These are phyloP conservation scores for Trinectes maculatus DNA, from an alignment of 2,113 vertebrate genomes.

Conservation along the genomic window DNA sequence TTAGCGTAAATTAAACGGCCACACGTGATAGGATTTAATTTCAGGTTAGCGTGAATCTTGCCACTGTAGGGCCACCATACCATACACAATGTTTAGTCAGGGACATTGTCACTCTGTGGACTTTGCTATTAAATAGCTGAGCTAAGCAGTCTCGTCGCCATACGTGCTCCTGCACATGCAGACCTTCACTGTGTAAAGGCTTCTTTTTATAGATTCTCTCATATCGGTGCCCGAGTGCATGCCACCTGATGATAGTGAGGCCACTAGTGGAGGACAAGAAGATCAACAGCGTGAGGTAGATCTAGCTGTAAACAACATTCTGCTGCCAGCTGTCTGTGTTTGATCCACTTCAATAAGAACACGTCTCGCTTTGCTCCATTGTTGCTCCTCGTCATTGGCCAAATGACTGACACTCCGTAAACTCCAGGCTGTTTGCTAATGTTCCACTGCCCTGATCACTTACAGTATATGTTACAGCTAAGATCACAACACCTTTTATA, in stretches of 20 bases:
- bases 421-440: constrained; percentile 14
- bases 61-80: neutral
- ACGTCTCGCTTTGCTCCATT: neutral
- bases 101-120: neutral
- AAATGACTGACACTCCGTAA: neutral
- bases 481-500: neutral
- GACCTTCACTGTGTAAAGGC: neutral
- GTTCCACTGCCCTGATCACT: constrained; percentile 1
- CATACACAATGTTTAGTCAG: neutral
- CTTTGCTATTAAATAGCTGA: neutral
- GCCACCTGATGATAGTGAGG: constrained; percentile 20
- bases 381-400: neutral
- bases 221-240: neutral
- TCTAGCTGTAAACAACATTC: constrained; percentile 49
- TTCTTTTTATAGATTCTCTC: constrained; percentile 20
- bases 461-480: neutral
- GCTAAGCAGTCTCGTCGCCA: neutral
- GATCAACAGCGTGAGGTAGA: constrained; percentile 38
- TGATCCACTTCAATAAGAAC: constrained; percentile 8
- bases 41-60: constrained; percentile 15
- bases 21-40: constrained; percentile 47
- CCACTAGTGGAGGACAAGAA: constrained; percentile 14
- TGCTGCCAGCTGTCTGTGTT: constrained; percentile 53
- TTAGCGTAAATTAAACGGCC: constrained; percentile 54
- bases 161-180: neutral